phyloP scores from a whole-genome alignment of 1,140 invertebrate species.

The Caerostris extrusa region DNA sequence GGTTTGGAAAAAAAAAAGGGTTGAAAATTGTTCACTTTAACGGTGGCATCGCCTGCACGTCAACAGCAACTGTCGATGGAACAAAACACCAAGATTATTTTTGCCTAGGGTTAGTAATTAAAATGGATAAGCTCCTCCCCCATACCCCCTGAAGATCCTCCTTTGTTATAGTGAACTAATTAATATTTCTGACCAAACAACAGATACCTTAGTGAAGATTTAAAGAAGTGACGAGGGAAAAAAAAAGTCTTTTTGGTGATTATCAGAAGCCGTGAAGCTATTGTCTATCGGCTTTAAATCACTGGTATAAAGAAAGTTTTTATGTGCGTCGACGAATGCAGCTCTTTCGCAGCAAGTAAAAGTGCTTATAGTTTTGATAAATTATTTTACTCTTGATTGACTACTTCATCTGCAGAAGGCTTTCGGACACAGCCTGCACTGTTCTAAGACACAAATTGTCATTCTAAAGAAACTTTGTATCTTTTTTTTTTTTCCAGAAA shows the following conservation, averaged over 20 bases:
- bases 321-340: neutral
- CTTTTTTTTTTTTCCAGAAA: too few relatives aligned
- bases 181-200: slow-evolving; percentile 73
- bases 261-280: slow-evolving; percentile 72
- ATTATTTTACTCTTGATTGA: slow-evolving; percentile 60
- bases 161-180: slow-evolving; percentile 73
- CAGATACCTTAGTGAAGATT: slow-evolving; percentile 72
- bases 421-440: neutral
- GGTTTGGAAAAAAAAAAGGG: slow-evolving; percentile 68
- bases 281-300: slow-evolving; percentile 76
- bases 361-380: slow-evolving; percentile 63
- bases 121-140: slow-evolving; percentile 74
- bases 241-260: slow-evolving; percentile 67
- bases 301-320: slow-evolving; percentile 62
- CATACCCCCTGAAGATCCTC: slow-evolving; percentile 28
- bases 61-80: slow-evolving; percentile 74
- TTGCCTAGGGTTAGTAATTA: slow-evolving; percentile 77
- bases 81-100: slow-evolving; percentile 76
- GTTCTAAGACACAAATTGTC: neutral
- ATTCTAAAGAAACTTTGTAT: too few relatives aligned
- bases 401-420: neutral
- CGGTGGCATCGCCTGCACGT: slow-evolving; percentile 63
- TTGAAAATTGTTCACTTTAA: slow-evolving; percentile 75
- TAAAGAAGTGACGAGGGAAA: slow-evolving; percentile 66
- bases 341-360: slow-evolving; percentile 36